These are phyloP conservation scores for Melanostoma scalare DNA, from an alignment of 2,888 invertebrate species.

Conservation along the genomic window DNA sequence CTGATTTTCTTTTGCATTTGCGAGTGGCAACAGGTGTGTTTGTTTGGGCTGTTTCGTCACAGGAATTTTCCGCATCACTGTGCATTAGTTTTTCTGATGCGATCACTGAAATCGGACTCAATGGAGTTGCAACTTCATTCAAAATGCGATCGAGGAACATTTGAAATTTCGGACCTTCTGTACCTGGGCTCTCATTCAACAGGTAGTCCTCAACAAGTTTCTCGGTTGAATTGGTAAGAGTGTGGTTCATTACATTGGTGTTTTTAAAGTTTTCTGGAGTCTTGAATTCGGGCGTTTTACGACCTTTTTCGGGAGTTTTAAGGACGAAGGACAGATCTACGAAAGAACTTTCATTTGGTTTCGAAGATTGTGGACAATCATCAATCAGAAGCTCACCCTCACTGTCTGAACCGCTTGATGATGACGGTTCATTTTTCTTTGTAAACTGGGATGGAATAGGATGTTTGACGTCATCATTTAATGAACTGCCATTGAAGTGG, in stretches of 20 bases:
- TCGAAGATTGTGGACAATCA: slow-evolving; percentile 27
- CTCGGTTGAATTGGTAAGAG: slow-evolving; percentile 32
- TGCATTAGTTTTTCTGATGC: slow-evolving; percentile 24
- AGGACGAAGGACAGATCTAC: slow-evolving; percentile 19
- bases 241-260: not conserved
- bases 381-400: slow-evolving; percentile 29
- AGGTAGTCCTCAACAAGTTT: slow-evolving; percentile 40
- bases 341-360: not conserved
- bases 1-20: slow-evolving; percentile 27
- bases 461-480: not conserved
- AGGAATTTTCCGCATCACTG: slow-evolving; percentile 33
- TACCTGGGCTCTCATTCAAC: slow-evolving; percentile 2
- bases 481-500: no score
- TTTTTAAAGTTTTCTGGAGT: slow-evolving; percentile 15
- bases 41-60: slow-evolving; percentile 11
- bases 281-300: not conserved
- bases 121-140: slow-evolving; percentile 30
- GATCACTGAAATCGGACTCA: slow-evolving; percentile 53
- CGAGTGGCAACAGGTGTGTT: not conserved
- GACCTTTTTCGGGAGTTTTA: slow-evolving; percentile 33
- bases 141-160: slow-evolving; percentile 41
- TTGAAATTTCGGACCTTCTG: slow-evolving; percentile 41
- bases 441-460: not conserved
- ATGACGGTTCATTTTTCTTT: not conserved
- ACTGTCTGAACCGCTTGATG: slow-evolving; percentile 4